Percentiles rank a stretch among this genome's conserved stretches.
Conservation (phyloP, 2,888 invertebrate genomes). For the Cosmorhoe ocellata region DNA sequence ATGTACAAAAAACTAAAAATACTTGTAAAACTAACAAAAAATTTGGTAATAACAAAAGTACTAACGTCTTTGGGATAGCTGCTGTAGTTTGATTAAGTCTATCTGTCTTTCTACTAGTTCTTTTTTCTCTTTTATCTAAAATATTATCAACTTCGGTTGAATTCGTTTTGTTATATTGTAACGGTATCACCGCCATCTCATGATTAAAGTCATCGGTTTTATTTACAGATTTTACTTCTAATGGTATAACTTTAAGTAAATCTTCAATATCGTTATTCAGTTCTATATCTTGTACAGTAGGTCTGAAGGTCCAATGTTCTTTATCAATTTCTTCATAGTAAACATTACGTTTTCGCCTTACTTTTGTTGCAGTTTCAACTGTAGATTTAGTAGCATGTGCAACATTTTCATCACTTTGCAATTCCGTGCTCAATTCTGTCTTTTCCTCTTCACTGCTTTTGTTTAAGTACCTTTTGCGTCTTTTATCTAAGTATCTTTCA, state of each 20-base stretch:
- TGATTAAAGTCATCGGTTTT: constrained; percentile 40
- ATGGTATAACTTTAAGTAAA: constrained; percentile 66
- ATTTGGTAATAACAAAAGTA: constrained; percentile 7
- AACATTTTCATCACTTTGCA: constrained; percentile 51
- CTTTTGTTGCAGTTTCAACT: constrained; percentile 39
- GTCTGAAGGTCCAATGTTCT: constrained; percentile 50
- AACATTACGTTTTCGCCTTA: constrained; percentile 56
- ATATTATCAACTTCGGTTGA: constrained; percentile 67
- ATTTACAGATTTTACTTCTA: constrained; percentile 39
- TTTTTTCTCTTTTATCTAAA: constrained; percentile 71
- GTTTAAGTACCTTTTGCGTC: constrained; percentile 65
- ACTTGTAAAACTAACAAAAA: neutral
- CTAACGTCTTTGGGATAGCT: constrained; percentile 77
- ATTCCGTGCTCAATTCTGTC: constrained; percentile 53
- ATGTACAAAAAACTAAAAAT: too few species aligned
- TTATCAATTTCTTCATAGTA: constrained; percentile 54
- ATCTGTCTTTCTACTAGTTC: constrained; percentile 78
- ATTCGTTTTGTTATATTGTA: constrained; percentile 67
- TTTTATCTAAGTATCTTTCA: constrained; percentile 69
- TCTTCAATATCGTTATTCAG: constrained; percentile 54
- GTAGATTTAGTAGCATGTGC: constrained; percentile 45
- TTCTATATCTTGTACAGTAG: constrained; percentile 40
- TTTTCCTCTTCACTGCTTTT: constrained; percentile 53
- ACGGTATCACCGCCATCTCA: constrained; percentile 63
- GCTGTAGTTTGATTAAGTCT: constrained; percentile 77